A percentile compares a stretch with the other conserved stretches of the same genome.
phyloP scores from a whole-genome alignment of 2,113 vertebrate species.

The Nothoprocta perdicaria region DNA sequence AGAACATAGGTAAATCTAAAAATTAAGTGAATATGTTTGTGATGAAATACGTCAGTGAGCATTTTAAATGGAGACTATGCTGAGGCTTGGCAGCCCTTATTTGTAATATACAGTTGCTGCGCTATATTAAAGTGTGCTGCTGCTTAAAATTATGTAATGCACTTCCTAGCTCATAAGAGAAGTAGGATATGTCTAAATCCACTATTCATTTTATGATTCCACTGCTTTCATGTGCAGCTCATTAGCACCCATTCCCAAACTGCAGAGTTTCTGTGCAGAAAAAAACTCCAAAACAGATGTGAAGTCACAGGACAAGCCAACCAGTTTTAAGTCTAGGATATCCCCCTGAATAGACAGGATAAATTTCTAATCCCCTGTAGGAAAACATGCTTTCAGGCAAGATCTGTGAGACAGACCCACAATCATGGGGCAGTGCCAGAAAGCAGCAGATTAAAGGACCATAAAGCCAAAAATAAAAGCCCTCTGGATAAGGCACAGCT shows the following conservation, averaged over 20 bases:
- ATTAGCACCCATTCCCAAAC: background rate
- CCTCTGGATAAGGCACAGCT: constrained; percentile 16
- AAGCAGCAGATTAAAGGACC: constrained; percentile 6
- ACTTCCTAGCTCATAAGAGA: background rate
- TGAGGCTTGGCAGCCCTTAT: background rate
- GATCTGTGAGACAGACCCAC: constrained; percentile 1
- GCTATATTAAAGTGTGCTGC: background rate
- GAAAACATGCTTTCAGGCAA: constrained; percentile 29
- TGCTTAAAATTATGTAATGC: background rate
- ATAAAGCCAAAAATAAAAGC: constrained; percentile 38
- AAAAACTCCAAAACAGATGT: background rate
- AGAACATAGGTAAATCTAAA: background rate
- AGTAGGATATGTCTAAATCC: background rate
- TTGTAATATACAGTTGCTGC: background rate
- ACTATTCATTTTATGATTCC: background rate
- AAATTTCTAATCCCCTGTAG: constrained; percentile 1
- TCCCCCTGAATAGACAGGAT: background rate
- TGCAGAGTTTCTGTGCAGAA: background rate
- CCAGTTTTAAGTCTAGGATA: accelerated
- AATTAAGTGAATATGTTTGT: background rate
- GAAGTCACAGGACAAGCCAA: background rate
- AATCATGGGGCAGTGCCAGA: constrained; percentile 12
- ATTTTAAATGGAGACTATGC: background rate
- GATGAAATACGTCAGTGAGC: background rate
- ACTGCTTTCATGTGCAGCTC: background rate